Conservation (phyloP, 2,113 vertebrate genomes). For the Gallinago paraguaiae region DNA sequence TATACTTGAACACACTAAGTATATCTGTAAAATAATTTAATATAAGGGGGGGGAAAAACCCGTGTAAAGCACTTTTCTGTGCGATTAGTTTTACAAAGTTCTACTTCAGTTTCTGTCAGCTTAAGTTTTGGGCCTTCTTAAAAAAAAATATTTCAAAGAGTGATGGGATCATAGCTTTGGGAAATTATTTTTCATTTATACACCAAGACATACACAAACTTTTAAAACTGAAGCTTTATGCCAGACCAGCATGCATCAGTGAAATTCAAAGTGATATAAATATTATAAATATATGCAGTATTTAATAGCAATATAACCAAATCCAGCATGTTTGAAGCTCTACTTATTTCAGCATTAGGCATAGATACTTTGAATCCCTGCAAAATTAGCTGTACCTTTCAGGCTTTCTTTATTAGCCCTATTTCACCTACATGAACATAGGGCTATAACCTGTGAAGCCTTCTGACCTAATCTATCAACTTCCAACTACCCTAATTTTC, state of each 20-base stretch:
- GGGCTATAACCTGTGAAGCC: neutral
- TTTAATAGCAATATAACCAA: neutral
- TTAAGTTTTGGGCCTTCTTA: neutral
- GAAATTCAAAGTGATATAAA: neutral
- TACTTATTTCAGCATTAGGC: neutral
- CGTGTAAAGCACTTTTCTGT: neutral
- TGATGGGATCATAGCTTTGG: neutral
- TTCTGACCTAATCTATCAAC: neutral
- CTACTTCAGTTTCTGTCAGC: neutral
- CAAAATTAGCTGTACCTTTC: neutral
- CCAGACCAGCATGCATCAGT: neutral
- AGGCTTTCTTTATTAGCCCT: neutral
- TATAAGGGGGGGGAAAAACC: rapidly evolving
- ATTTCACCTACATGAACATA: neutral
- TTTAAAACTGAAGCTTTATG: neutral
- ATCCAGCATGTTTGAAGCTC: neutral
- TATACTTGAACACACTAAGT: neutral
- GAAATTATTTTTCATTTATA: neutral
- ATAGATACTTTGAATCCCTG: neutral
- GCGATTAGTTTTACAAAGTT: neutral
- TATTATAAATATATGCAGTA: neutral
- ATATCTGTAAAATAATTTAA: neutral
- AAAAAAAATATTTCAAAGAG: neutral
- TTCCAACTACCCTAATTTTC: neutral
- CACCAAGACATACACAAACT: neutral